Percentiles rank a stretch among this genome's conserved stretches.
Conservation (phyloP, 2,113 vertebrate species). For the Salvelinus fontinalis region DNA sequence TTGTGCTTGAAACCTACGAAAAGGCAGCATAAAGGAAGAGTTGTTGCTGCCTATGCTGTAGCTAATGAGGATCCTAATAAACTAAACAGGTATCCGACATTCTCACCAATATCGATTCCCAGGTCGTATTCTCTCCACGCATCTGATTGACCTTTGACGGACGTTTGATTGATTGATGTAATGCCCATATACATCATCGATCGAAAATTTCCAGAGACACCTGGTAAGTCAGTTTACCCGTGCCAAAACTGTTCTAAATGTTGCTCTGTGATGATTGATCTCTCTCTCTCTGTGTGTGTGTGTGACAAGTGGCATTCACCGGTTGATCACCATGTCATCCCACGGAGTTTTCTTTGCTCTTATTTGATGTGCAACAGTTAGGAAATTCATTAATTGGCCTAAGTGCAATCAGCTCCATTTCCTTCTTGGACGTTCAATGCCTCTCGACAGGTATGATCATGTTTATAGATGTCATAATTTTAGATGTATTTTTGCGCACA, state of each 20-base stretch:
- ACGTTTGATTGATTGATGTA: constrained; percentile 66
- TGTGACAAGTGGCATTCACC: constrained; percentile 43
- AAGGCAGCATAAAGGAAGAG: constrained; percentile 21
- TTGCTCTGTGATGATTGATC: constrained; percentile 18
- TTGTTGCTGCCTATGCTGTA: too few species aligned
- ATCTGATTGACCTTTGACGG: constrained; percentile 56
- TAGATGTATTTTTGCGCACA: not conserved
- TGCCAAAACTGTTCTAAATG: constrained; percentile 1
- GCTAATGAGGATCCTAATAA: too few species aligned
- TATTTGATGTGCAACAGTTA: constrained; percentile 60
- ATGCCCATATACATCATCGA: constrained; percentile 76
- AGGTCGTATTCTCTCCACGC: constrained; percentile 54
- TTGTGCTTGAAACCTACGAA: constrained; percentile 36
- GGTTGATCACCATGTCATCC: constrained; percentile 54
- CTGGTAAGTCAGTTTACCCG: constrained; percentile 72
- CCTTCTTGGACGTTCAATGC: not conserved
- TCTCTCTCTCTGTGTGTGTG: not conserved
- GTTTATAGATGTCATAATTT: not conserved
- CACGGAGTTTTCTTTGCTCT: constrained; percentile 40
- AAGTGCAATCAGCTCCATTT: not conserved
- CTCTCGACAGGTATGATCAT: not conserved
- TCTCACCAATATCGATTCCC: constrained; percentile 50
- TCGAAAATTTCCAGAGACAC: constrained; percentile 75
- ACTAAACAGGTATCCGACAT: constrained; percentile 1
- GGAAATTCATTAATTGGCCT: not conserved